Conservation (phyloP, 1,140 invertebrate species). For the Coboldia fuscipes region DNA sequence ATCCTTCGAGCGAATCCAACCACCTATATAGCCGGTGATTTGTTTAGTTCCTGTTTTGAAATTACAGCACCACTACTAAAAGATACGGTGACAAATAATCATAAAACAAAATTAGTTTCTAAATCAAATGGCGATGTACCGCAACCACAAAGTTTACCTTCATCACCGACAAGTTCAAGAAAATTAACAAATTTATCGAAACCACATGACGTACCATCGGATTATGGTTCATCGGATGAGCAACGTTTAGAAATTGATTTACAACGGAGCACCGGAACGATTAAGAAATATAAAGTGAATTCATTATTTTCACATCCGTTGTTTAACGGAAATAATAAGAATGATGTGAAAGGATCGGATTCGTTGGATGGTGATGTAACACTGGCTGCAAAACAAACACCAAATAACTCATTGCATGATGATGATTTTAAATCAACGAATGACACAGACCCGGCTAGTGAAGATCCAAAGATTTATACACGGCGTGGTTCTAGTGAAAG, state of each 20-base stretch:
- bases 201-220: neutral
- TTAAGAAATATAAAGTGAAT: slow-evolving; percentile 17
- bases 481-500: slow-evolving; percentile 70
- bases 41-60: slow-evolving; percentile 57
- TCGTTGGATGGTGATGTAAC: neutral
- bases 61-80: slow-evolving; percentile 34
- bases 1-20: slow-evolving; percentile 37
- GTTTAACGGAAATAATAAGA: slow-evolving; percentile 7
- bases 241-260: neutral
- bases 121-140: slow-evolving; percentile 4
- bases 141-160: slow-evolving; percentile 25
- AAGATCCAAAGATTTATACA: slow-evolving; percentile 21
- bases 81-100: slow-evolving; percentile 13
- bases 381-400: too few relatives aligned
- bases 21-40: slow-evolving; percentile 24
- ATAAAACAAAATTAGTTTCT: slow-evolving; percentile 1
- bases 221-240: neutral
- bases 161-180: slow-evolving; percentile 22
- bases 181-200: neutral
- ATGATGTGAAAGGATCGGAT: neutral
- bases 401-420: too few relatives aligned
- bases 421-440: neutral
- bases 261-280: slow-evolving; percentile 8
- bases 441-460: neutral
- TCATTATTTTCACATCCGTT: slow-evolving; percentile 14